Base-by-base conservation (phyloP, 2,797 vertebrate species). In the Pipistrellus kuhlii region DNA sequence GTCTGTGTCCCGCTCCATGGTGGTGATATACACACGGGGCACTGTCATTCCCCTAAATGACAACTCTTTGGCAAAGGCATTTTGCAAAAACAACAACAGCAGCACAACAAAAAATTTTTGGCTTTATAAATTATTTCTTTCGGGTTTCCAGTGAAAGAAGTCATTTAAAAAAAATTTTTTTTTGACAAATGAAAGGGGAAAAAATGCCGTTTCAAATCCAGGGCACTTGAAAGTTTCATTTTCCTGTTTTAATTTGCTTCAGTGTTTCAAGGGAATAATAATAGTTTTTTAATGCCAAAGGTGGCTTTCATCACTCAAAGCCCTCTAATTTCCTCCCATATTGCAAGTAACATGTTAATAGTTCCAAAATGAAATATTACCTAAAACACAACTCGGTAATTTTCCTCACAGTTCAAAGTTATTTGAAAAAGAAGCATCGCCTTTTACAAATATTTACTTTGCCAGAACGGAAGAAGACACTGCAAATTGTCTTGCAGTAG, bases 361-460 rank as follows among this genome's bases (percentile, higher is more conserved):
- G 98, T 96, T 96, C 94, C 97, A 98, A 98, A 98, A 98, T 97
- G 96, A 98, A 98, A 98, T 96, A 98, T 95, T 98, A 96, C 96
- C 97, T 98, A 98, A 98, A 98, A 95, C 95, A 97, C 90, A 98
- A 97, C 94, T 98, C 96, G 96, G 97, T 97, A 93, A 97, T 98
- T 98, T 98, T 97, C 97, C 97, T 97, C 97, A 96, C 97, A 97
- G 97, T 97, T 98, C 97, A 98, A 97, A 98, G 96, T 97, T 98
- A 98, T 98, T 98, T 98, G 98, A 98, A 97, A 98, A 98, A 97
- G 97, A 97, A 97, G 91, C 94, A 97, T 98, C 97, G 96, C 85
- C 96, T 96, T 98, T 96, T 89, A 96, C 98, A 98, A 98, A 98
- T 98, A 98, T 98, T 98, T 98, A 97, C 97, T 98, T 98, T 98